Evolutionary conservation across 2,797 vertebrate genomes (phyloP), one percentile per base, ranked within the genome.

Genomic region (Sebastes iracundus): DNA sequence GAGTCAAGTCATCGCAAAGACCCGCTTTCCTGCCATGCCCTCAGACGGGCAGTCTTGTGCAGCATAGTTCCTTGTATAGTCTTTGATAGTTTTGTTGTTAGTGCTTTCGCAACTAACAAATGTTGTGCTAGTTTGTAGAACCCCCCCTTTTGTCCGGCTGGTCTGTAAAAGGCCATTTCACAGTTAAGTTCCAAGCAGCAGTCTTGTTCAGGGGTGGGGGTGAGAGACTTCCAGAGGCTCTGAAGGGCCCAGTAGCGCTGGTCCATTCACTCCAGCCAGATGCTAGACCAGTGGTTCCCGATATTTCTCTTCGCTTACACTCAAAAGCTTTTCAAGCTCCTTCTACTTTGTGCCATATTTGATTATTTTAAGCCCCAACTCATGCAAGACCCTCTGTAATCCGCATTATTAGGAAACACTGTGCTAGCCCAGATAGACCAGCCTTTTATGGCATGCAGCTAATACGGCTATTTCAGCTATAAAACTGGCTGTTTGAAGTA

Each of bases 81-180:
- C 92, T 94, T 94, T 92, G 69, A 93, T 77, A 93, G 93, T 93
- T 93, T 91, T 89, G 75, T 92, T 38, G 92, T 93, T 89, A 93
- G 93, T 66, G 90, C 91, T 73, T 88, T 77, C 56, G 86, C 92
- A 58, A 49, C 93, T 91, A 90, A 94, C 93, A 83, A 88, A 42
- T 90, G 80, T 95, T 95, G 94, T 95, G 93, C 94, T 95, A 92
- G 88, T 91, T 91, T 90, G 82, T 88, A 81, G 82, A 92, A 90
- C 77, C 87, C 88, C 81, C 71, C 76, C 49, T 52, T 83, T 86
- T 63, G 49, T 90, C 91, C 90, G 88, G 92, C 92, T 92, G 93
- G 90, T 95, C 94, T 87, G 86, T 90, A 89, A 89, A 95, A 95
- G 92, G 91, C 93, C 86, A 32, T 93, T 95, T 95, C 92, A 93